Conservation (phyloP, 2,797 vertebrate species). For the Poeciliopsis turneri region DNA sequence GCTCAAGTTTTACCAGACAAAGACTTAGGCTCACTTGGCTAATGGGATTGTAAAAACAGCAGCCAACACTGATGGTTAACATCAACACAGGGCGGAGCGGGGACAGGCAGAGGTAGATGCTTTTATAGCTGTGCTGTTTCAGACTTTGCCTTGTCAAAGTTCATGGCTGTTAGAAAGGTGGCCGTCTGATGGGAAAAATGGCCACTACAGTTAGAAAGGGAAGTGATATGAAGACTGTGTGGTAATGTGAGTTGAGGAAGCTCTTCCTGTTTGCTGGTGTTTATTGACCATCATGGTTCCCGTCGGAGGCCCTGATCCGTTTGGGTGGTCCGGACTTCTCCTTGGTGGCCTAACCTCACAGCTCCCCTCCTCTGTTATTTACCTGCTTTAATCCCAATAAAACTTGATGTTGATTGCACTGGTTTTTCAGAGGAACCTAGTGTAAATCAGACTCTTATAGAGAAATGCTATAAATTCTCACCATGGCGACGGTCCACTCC, state of each 20-base stretch:
- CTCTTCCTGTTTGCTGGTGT: conserved; percentile 40
- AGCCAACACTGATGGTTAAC: conserved; percentile 25
- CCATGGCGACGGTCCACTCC: conserved; percentile 36
- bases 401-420: conserved; percentile 35
- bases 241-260: conserved; percentile 25
- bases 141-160: conserved; percentile 32
- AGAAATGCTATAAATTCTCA: background rate
- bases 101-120: background rate
- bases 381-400: conserved; percentile 35
- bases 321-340: conserved; percentile 70
- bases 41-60: conserved; percentile 48
- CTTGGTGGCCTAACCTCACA: conserved; percentile 55
- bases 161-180: conserved; percentile 16
- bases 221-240: conserved; percentile 3
- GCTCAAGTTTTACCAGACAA: conserved; percentile 28
- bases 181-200: background rate
- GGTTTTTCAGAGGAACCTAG: background rate
- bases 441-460: conserved; percentile 14
- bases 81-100: conserved; percentile 8
- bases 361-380: conserved; percentile 31
- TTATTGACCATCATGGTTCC: conserved; percentile 46
- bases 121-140: conserved; percentile 36
- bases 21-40: conserved; percentile 33
- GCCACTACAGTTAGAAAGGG: background rate
- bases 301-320: conserved; percentile 56